phyloP scores from a whole-genome alignment of 2,888 invertebrate species.

The Aporophyla nigra region DNA sequence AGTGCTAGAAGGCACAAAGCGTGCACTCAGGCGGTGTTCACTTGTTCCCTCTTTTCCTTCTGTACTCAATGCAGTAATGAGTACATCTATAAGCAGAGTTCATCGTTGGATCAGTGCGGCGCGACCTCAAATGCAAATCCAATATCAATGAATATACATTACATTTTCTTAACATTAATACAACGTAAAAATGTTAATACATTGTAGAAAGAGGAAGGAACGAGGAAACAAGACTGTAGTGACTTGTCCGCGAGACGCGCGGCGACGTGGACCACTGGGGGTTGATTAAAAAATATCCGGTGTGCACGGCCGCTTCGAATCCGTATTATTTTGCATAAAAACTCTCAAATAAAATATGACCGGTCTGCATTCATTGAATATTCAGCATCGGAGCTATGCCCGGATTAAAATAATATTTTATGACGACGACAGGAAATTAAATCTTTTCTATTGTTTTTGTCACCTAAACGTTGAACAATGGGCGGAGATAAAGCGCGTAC shows the following conservation, averaged over 20 bases:
- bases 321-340: constrained; percentile 78
- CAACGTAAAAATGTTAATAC: constrained; percentile 64
- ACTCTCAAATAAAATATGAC: constrained; percentile 82
- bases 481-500: constrained; percentile 66
- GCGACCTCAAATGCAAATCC: constrained; percentile 60
- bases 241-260: constrained; percentile 43
- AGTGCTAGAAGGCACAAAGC: not conserved
- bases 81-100: constrained; percentile 52
- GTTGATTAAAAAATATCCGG: constrained; percentile 78
- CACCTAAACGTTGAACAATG: constrained; percentile 75
- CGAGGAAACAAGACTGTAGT: constrained; percentile 62
- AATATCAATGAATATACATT: constrained; percentile 60
- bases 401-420: constrained; percentile 87
- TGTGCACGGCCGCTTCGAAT: constrained; percentile 63
- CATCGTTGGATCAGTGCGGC: constrained; percentile 40
- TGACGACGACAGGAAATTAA: constrained; percentile 85
- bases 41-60: not conserved
- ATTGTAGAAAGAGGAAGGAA: constrained; percentile 45
- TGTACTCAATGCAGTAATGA: constrained; percentile 44
- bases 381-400: constrained; percentile 79
- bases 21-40: not conserved
- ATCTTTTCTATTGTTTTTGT: constrained; percentile 84
- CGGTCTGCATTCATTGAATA: constrained; percentile 80
- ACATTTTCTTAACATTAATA: constrained; percentile 55
- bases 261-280: constrained; percentile 43